Evolutionary conservation across 2,888 invertebrate genomes (phyloP), one percentile per base, ranked within the genome.

Genomic region (Oxytorus armatus): DNA sequence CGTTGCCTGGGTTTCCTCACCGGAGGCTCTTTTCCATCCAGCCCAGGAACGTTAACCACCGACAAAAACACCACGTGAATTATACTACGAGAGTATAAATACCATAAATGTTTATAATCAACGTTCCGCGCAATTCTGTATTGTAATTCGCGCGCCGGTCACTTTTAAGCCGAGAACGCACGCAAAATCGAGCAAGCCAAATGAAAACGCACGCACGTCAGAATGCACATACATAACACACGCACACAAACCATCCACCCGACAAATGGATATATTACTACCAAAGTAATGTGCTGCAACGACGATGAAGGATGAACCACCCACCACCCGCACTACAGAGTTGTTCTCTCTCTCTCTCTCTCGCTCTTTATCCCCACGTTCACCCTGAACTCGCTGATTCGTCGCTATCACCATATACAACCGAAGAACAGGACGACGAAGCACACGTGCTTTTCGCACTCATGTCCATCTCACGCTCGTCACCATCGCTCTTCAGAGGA

Each of bases 391-490:
- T 39, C 14, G 25, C 10, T 36, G 66, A 66, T 66, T 65, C 65
- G 18, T 66, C 39, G 66, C 23, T 51, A 53, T 68, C 68, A 29
- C 25, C 16, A 49, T 3, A 16, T 21, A 18, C 47, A 21, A 18
- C 5, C 36, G 36, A 51, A 63, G 10, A 63, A 33, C 23, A 53
- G 44, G 14, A 53, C 16, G 42, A 33, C 14, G 39, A 16, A 42
- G 42, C 42, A 68, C 68, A 68, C 68, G 68, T 68, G 68, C 55
- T 42, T n/a, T 29, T 39, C 10, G 14, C 55, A 55, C 42, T 68
- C 55, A 47, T 36, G n/a, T 8, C 39, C 8, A n/a, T 47, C 18
- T 2, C 21, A n/a, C 42, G 23, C 14, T 51, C 8, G 14, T 29
- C 23, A 16, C 21, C 33, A 49, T 8, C 11, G 18, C 25, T n/a